Evolutionary conservation across 30 jellyfish, hydroid and myxozoan species (phyloP).

Genomic region (Turritopsis dohrnii): DNA sequence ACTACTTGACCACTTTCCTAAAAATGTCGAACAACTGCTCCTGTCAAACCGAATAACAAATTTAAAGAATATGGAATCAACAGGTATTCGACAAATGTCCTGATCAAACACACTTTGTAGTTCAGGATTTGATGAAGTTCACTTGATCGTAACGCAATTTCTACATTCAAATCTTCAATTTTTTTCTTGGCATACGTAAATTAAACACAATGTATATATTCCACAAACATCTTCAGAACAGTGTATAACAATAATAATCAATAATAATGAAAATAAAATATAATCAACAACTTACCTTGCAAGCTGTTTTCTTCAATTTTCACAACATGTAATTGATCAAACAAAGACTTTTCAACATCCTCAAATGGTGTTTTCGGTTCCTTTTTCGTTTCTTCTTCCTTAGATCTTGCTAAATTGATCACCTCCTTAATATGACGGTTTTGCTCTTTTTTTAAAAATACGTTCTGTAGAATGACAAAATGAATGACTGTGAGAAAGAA

Average conservation of each 20-base stretch:
- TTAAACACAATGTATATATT: not conserved
- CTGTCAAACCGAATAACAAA: too few relatives aligned
- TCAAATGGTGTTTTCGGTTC: not conserved
- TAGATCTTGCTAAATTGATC: not conserved
- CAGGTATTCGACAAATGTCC: too few relatives aligned
- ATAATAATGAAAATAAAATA: too few relatives aligned
- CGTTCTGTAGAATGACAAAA: slow-evolving; percentile 1
- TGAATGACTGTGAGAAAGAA: not conserved
- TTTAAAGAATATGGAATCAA: too few relatives aligned
- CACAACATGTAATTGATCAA: slow-evolving; percentile 2
- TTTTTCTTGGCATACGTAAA: not conserved
- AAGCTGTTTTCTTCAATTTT: not conserved
- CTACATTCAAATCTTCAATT: not conserved
- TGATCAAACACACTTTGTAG: not conserved
- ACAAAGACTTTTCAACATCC: slow-evolving; percentile 25
- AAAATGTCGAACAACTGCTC: too few relatives aligned
- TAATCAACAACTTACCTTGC: slow-evolving; percentile 4
- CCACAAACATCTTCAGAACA: not conserved
- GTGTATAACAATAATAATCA: too few relatives aligned
- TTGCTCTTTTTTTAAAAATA: slow-evolving; percentile 22
- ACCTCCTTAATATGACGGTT: slow-evolving; percentile 20
- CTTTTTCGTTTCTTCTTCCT: not conserved
- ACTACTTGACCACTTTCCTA: slow-evolving; percentile 52
- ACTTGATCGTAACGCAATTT: not conserved
- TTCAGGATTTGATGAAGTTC: not conserved